Evolutionary conservation across 35 echinoderm and acorn worm genomes (phyloP).

Genomic region (Anneissia japonica): DNA sequence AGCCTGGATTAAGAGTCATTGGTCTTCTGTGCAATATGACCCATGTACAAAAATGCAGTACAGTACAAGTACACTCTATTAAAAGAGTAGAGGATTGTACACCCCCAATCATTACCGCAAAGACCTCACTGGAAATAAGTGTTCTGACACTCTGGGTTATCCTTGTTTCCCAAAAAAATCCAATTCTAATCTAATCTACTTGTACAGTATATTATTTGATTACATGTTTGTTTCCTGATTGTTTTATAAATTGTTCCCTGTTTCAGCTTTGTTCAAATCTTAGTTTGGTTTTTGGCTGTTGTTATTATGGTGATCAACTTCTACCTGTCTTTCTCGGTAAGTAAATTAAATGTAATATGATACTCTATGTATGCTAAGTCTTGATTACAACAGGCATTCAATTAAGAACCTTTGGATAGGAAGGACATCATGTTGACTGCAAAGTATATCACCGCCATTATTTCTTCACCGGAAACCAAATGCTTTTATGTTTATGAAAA

Average conservation of each 20-base stretch:
- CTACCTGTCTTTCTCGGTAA: constrained; percentile 57
- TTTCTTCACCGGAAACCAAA: not conserved
- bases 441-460: not conserved
- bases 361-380: not conserved
- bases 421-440: too few relatives aligned
- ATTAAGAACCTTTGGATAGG: not conserved
- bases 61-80: too few relatives aligned
- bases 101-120: not conserved
- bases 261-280: constrained; percentile 48
- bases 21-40: too few relatives aligned
- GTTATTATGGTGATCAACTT: constrained; percentile 61
- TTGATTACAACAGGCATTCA: not conserved
- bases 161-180: not conserved
- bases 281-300: constrained; percentile 56
- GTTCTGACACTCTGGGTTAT: not conserved
- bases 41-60: too few relatives aligned
- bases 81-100: not conserved
- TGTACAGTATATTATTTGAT: not conserved
- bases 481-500: not conserved
- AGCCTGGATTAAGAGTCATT: too few relatives aligned
- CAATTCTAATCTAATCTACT: not conserved
- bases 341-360: not conserved
- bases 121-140: not conserved
- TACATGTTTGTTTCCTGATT: not conserved
- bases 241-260: not conserved